Conservation (phyloP, 1,140 invertebrate genomes). For the Sminthurides bifidus region DNA sequence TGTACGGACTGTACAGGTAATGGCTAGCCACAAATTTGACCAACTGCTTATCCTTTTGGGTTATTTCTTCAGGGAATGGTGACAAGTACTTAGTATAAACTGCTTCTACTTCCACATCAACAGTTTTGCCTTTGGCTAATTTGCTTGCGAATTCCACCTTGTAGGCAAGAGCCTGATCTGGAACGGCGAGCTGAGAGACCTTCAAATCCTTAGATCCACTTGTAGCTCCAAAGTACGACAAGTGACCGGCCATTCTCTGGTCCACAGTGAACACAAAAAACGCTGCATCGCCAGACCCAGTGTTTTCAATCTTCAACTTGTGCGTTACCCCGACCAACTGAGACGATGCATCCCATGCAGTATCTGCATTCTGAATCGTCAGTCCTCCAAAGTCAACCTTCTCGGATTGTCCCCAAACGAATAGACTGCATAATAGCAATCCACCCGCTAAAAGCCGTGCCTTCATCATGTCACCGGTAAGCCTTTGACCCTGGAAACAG, state of each 20-base stretch:
- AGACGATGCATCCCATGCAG: slow-evolving; percentile 70
- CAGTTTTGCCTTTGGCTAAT: slow-evolving; percentile 18
- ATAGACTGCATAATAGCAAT: too few relatives aligned
- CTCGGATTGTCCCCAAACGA: too few relatives aligned
- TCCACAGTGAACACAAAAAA: slow-evolving; percentile 62
- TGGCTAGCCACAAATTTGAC: slow-evolving; percentile 74
- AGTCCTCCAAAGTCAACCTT: too few relatives aligned
- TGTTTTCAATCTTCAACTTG: slow-evolving; percentile 71
- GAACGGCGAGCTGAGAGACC: neutral
- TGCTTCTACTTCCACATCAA: slow-evolving; percentile 53
- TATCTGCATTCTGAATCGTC: slow-evolving; percentile 67
- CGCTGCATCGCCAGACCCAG: slow-evolving; percentile 52
- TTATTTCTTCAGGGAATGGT: slow-evolving; percentile 75
- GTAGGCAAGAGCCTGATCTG: slow-evolving; percentile 3
- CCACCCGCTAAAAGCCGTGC: too few relatives aligned
- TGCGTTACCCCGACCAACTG: slow-evolving; percentile 74
- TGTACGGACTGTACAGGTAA: slow-evolving; percentile 74
- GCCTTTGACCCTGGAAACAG: too few relatives aligned
- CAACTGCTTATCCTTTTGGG: slow-evolving; percentile 85
- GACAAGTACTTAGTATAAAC: slow-evolving; percentile 60
- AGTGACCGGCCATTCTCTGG: slow-evolving; percentile 45
- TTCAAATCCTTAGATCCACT: slow-evolving; percentile 11
- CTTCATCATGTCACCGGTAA: too few relatives aligned
- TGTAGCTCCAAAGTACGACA: slow-evolving; percentile 59
- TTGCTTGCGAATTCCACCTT: slow-evolving; percentile 7